phyloP scores from a whole-genome alignment of 2,888 invertebrate species.

The Drosophila buzzatii region DNA sequence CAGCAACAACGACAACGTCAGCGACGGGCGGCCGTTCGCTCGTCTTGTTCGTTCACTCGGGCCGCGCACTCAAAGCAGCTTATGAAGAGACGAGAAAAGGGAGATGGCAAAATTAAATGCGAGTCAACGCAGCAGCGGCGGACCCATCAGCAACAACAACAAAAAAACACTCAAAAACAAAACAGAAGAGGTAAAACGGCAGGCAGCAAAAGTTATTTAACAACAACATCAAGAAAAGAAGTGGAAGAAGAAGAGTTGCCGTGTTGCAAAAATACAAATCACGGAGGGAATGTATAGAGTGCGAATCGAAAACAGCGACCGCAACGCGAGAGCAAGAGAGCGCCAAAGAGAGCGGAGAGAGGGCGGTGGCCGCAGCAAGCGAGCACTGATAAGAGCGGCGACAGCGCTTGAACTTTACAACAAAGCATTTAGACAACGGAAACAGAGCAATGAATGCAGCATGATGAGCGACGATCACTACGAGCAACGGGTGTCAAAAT shows the following conservation, averaged over 20 bases:
- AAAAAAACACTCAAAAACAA: slow-evolving; percentile 32
- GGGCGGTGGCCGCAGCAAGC: slow-evolving; percentile 50
- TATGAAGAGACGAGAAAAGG: slow-evolving; percentile 20
- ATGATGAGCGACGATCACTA: slow-evolving; percentile 32
- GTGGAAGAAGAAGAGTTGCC: slow-evolving; percentile 31
- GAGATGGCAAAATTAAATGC: slow-evolving; percentile 47
- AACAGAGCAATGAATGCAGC: slow-evolving; percentile 22
- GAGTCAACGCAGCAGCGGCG: slow-evolving; percentile 46
- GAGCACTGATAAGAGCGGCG: slow-evolving; percentile 53
- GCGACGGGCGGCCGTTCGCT: slow-evolving; percentile 40
- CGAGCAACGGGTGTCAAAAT: slow-evolving; percentile 25
- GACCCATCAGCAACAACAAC: slow-evolving; percentile 26
- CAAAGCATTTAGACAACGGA: slow-evolving; percentile 29
- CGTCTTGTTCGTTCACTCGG: slow-evolving; percentile 34
- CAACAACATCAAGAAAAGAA: slow-evolving; percentile 41
- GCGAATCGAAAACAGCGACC: slow-evolving; percentile 9
- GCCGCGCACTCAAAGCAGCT: slow-evolving; percentile 40
- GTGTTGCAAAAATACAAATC: slow-evolving; percentile 49
- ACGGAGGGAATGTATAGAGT: slow-evolving; percentile 9
- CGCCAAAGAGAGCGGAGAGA: slow-evolving; percentile 28
- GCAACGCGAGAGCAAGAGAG: slow-evolving; percentile 6
- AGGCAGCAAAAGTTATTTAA: slow-evolving; percentile 59
- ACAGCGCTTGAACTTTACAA: slow-evolving; percentile 48
- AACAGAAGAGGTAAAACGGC: slow-evolving; percentile 52
- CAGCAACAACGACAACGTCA: slow-evolving; percentile 23